Evolutionary conservation across 2,888 invertebrate genomes (phyloP).

Genomic region (Heliconius aoede): DNA sequence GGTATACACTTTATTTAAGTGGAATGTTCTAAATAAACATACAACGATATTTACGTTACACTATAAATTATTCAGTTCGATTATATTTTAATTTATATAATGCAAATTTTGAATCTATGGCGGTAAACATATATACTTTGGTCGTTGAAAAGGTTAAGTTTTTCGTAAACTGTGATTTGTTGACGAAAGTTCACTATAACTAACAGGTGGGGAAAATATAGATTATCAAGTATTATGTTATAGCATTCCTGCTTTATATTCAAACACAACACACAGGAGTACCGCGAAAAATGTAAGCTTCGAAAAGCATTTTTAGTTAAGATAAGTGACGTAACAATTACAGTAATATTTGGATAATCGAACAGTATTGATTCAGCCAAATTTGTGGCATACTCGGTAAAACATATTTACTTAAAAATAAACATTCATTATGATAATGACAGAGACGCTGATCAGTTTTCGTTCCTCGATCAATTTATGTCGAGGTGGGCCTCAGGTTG

Average conservation of each 20-base stretch:
- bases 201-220: constrained; percentile 39
- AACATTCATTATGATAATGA: too few species aligned
- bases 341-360: neutral
- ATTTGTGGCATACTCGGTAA: too few species aligned
- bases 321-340: neutral
- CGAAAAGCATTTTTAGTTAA: neutral
- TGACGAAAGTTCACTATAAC: constrained; percentile 43
- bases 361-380: too few species aligned
- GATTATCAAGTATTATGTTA: neutral
- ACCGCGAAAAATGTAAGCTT: neutral
- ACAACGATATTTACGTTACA: constrained; percentile 59
- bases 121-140: constrained; percentile 51
- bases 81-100: constrained; percentile 42
- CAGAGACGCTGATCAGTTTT: too few species aligned
- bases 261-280: too few species aligned
- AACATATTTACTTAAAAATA: too few species aligned
- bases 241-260: too few species aligned
- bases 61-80: constrained; percentile 55
- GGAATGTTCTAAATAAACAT: constrained; percentile 75
- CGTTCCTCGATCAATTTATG: too few species aligned
- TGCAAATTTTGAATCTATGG: constrained; percentile 57
- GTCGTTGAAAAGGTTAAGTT: constrained; percentile 49
- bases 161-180: constrained; percentile 48
- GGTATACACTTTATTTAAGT: constrained; percentile 72
- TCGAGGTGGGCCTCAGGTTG: too few species aligned